A percentile compares a stretch with the other conserved stretches of the same genome.
phyloP scores from a whole-genome alignment of 2,888 invertebrate species.

The Podabrus alpinus region DNA sequence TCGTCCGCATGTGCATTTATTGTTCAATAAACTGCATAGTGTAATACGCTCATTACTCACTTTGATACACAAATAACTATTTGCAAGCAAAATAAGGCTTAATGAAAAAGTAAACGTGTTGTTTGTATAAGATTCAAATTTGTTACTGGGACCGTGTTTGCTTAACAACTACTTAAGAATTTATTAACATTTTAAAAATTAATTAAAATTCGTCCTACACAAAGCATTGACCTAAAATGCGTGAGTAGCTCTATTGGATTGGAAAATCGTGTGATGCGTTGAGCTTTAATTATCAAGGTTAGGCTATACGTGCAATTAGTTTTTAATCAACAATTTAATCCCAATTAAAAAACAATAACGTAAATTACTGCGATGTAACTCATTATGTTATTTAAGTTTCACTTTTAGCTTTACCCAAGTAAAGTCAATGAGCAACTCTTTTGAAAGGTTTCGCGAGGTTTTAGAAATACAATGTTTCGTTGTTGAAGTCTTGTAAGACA shows the following conservation, averaged over 20 bases:
- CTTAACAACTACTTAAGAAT: background rate
- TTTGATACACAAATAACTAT: too few relatives aligned
- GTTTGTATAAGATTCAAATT: background rate
- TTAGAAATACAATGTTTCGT: background rate
- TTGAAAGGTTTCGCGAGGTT: background rate
- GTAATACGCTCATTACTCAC: too few relatives aligned
- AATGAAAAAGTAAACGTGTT: background rate
- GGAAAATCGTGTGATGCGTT: background rate
- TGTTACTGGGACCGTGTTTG: background rate
- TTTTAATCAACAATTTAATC: background rate
- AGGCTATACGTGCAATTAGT: background rate
- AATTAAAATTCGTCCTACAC: background rate
- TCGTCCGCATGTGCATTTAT: too few relatives aligned
- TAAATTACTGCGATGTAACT: background rate
- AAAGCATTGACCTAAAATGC: background rate
- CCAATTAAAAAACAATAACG: background rate
- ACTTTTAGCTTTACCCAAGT: background rate
- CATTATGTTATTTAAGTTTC: background rate
- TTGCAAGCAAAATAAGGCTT: background rate
- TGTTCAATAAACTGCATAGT: too few relatives aligned
- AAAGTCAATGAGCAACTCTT: background rate
- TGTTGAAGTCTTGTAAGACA: background rate
- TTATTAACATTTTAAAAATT: background rate
- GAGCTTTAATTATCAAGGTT: background rate
- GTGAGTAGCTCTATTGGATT: background rate